Evolutionary conservation across 2,113 vertebrate species (phyloP).

Genomic region (Pygathrix nemaeus): DNA sequence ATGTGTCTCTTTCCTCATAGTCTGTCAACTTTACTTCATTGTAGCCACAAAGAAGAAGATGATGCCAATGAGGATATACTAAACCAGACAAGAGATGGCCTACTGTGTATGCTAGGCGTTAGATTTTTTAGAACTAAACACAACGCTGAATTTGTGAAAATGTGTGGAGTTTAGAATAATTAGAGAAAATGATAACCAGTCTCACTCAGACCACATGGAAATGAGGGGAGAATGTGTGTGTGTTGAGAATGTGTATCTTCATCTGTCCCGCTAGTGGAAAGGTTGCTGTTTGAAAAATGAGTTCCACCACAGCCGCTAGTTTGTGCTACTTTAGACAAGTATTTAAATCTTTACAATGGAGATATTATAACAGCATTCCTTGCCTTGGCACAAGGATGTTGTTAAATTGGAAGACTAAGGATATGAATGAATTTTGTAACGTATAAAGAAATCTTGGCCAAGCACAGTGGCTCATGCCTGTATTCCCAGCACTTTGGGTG

Average conservation of each 20-base stretch:
- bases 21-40: background rate
- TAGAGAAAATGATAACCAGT: background rate
- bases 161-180: conserved; percentile 5
- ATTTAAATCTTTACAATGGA: background rate
- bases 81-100: background rate
- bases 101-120: background rate
- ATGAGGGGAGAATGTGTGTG: background rate
- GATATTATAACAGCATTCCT: background rate
- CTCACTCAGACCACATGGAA: background rate
- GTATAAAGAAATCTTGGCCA: background rate
- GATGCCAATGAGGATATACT: background rate
- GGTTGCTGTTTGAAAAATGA: background rate
- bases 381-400: background rate
- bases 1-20: background rate
- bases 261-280: background rate
- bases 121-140: conserved; percentile 7
- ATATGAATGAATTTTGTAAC: conserved; percentile 35
- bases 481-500: too few relatives aligned
- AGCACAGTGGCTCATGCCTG: too few relatives aligned
- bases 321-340: background rate
- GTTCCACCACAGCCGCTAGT: background rate
- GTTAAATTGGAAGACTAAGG: background rate
- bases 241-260: background rate
- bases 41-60: background rate
- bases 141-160: background rate